These are phyloP conservation scores for Tachystola acroxantha DNA, from an alignment of 2,888 invertebrate genomes.

Conservation along the genomic window DNA sequence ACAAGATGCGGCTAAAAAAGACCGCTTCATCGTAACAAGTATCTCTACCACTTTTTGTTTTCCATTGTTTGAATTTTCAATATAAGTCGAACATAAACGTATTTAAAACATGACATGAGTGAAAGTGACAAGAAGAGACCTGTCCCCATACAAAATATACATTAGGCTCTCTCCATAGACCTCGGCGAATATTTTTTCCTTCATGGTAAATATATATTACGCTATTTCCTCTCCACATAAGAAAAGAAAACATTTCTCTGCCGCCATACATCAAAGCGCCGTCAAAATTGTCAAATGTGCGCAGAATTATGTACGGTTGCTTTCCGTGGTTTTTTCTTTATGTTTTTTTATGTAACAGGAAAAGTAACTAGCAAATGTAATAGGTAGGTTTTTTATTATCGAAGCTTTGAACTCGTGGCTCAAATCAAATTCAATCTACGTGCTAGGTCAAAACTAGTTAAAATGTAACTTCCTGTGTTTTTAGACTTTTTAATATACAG, in stretches of 20 bases:
- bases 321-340: neutral
- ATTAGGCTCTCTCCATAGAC: no score
- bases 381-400: neutral
- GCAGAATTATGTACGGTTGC: neutral
- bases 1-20: no score
- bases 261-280: constrained; percentile 9
- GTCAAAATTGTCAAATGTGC: constrained; percentile 8
- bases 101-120: no score
- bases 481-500: no score
- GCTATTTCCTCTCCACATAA: neutral
- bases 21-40: no score
- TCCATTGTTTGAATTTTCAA: no score
- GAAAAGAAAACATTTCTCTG: neutral
- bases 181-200: no score
- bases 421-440: neutral
- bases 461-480: neutral
- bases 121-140: no score
- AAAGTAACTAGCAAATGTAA: constrained; percentile 1
- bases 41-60: no score
- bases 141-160: no score
- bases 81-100: no score
- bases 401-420: neutral
- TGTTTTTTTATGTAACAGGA: neutral
- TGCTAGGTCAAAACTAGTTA: neutral
- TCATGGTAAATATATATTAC: neutral